Percentiles rank a stretch among this genome's conserved stretches.
Evolutionary conservation across 1,140 invertebrate species (phyloP).

Genomic region (Bombus confusus): DNA sequence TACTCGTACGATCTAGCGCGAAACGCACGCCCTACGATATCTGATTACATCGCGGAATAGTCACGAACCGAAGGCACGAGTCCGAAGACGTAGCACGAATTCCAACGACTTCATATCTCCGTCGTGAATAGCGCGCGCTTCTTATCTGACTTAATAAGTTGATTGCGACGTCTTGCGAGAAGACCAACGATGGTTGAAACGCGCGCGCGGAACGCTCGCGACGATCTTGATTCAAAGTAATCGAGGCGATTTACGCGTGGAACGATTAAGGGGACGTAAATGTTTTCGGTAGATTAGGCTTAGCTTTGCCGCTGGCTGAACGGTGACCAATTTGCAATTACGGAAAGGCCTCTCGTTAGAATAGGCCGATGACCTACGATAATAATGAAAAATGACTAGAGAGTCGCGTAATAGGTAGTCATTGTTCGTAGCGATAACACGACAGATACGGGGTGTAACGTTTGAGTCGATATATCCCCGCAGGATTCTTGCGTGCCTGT

Average conservation of each 20-base stretch:
- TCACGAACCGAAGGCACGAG: constrained; percentile 46
- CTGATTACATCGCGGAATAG: constrained; percentile 53
- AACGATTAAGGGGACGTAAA: constrained; percentile 45
- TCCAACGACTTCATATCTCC: constrained; percentile 56
- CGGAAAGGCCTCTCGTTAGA: constrained; percentile 14
- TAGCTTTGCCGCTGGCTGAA: not conserved
- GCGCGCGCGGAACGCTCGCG: not conserved
- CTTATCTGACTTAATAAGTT: constrained; percentile 51
- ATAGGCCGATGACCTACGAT: constrained; percentile 45
- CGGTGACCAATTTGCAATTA: constrained; percentile 39
- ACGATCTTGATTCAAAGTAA: constrained; percentile 37
- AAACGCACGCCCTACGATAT: constrained; percentile 50
- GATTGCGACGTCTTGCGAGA: constrained; percentile 44
- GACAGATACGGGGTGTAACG: constrained; percentile 52
- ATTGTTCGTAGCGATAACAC: constrained; percentile 45
- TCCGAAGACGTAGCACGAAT: constrained; percentile 49
- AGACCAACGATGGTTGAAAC: constrained; percentile 41
- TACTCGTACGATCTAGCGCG: not conserved
- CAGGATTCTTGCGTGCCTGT: constrained; percentile 63
- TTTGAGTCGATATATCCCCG: constrained; percentile 58
- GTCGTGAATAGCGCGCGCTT: constrained; percentile 5
- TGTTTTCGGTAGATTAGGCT: constrained; percentile 37
- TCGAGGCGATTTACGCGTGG: constrained; percentile 42
- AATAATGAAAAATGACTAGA: constrained; percentile 44
- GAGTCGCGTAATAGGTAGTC: constrained; percentile 51